Conservation (phyloP, 2,113 vertebrate genomes). For the Phrynosoma platyrhinos region DNA sequence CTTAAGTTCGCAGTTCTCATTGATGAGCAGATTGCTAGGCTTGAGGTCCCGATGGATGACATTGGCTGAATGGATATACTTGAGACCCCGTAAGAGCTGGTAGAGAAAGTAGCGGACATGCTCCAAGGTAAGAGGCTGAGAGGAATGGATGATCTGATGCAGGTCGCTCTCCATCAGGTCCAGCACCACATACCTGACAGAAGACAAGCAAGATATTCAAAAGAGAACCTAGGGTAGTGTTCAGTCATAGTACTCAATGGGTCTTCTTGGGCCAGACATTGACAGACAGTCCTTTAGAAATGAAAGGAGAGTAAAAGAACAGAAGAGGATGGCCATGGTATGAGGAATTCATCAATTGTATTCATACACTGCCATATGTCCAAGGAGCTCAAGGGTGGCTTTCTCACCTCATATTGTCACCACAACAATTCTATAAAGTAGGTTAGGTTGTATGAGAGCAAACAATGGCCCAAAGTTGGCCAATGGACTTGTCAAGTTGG, state of each 20-base stretch:
- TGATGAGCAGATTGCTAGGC: conserved; percentile 93
- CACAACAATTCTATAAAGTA: background rate
- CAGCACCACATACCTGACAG: conserved; percentile 91
- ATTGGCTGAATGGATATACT: conserved; percentile 97
- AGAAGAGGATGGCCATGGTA: too few species aligned
- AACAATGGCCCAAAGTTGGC: background rate
- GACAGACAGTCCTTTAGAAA: background rate
- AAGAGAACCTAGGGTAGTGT: background rate
- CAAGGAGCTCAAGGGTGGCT: background rate
- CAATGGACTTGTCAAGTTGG: background rate
- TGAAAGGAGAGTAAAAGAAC: background rate
- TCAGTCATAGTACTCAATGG: background rate
- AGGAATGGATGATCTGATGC: conserved; percentile 96
- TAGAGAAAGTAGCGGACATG: conserved; percentile 97
- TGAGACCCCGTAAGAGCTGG: conserved; percentile 94
- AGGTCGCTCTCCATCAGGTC: conserved; percentile 98
- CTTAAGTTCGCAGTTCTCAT: conserved; percentile 97
- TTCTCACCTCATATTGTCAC: background rate
- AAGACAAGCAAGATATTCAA: conserved; percentile 2
- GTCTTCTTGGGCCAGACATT: background rate
- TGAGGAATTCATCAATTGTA: background rate
- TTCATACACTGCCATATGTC: background rate
- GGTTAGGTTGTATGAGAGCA: background rate
- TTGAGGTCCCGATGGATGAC: conserved; percentile 97
- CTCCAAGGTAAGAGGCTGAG: conserved; percentile 88